Base-by-base conservation (phyloP, 2,888 invertebrate genomes). In the Magallana nippona region DNA sequence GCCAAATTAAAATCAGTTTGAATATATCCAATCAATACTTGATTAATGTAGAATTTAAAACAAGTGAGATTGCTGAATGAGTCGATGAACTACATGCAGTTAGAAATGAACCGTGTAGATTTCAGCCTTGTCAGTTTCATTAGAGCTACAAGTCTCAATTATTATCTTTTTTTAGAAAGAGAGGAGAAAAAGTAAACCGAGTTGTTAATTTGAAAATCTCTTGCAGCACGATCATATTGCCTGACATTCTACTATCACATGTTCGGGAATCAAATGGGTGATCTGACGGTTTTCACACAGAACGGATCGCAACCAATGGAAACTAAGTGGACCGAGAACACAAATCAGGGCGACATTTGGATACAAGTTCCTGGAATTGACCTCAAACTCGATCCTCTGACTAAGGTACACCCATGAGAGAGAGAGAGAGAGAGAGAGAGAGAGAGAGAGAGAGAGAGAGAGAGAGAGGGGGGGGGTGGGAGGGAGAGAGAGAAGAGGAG, bases 221-320 rank as follows among this genome's bases (percentile, higher is more conserved):
- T 27, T 27, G 15, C 71, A 71, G 71, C 71, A 71, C 22, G 27
- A 15, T 27, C 71, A 15, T 27, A 71, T 32, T 71, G 71, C 27
- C 32, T 71, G 71, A 71, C 71, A 15, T 27, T 71, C 11, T 71
- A 71, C 10, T 71, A 71, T 32, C 71, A 71, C 71, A 71, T 71
- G 71, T 71, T 32, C 32, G 71, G 71, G 71, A 15, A 3, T 8
- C 27, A 71, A 15, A 71, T 32, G 27, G 71, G 32, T 1, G 13
- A 22, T 15, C 32, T 71, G 71, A 27, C 71, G 2, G 71, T 71
- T 10, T 32, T 71, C 11, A 27, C 27, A 71, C 11, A 22, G 22
- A 71, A 71, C 71, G 71, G 71, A 15, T 32, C 71, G 1, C 13
- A 13, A 3, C 8, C 71, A 27, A 32, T 0, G 27, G 71, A 15